These are phyloP conservation scores for Andrena trimmerana DNA, from an alignment of 2,888 invertebrate genomes.

Conservation along the genomic window DNA sequence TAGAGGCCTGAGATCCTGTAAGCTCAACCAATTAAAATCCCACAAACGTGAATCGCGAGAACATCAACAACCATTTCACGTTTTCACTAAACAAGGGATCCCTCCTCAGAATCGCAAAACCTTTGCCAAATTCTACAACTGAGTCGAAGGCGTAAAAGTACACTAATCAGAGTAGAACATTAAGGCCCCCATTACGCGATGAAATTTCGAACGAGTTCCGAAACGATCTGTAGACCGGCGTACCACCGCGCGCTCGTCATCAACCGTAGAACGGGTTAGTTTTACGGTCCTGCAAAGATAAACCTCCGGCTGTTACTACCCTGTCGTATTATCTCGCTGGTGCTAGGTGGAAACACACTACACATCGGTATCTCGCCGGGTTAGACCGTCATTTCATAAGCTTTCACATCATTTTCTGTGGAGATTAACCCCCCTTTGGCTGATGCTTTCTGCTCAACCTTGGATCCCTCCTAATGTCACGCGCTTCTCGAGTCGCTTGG, in stretches of 20 bases:
- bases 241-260: constrained; percentile 54
- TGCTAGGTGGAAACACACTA: constrained; percentile 65
- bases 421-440: constrained; percentile 60
- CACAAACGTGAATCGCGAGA: no score
- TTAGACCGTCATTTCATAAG: constrained; percentile 74
- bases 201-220: constrained; percentile 60
- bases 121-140: neutral
- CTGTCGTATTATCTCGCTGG: constrained; percentile 70
- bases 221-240: constrained; percentile 62
- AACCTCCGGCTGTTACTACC: constrained; percentile 73
- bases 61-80: neutral
- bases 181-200: constrained; percentile 35
- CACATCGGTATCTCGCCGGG: constrained; percentile 66
- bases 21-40: no score
- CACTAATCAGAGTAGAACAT: constrained; percentile 26
- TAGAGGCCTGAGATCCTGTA: no score
- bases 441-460: constrained; percentile 64
- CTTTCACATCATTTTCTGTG: constrained; percentile 73
- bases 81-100: neutral
- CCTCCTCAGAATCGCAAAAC: neutral
- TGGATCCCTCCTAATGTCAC: constrained; percentile 63
- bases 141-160: constrained; percentile 21
- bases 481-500: constrained; percentile 42
- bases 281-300: constrained; percentile 74
- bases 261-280: constrained; percentile 73